A percentile compares a stretch with the other conserved stretches of the same genome.
phyloP scores from a whole-genome alignment of 2,113 vertebrate species.

The Lontra canadensis region DNA sequence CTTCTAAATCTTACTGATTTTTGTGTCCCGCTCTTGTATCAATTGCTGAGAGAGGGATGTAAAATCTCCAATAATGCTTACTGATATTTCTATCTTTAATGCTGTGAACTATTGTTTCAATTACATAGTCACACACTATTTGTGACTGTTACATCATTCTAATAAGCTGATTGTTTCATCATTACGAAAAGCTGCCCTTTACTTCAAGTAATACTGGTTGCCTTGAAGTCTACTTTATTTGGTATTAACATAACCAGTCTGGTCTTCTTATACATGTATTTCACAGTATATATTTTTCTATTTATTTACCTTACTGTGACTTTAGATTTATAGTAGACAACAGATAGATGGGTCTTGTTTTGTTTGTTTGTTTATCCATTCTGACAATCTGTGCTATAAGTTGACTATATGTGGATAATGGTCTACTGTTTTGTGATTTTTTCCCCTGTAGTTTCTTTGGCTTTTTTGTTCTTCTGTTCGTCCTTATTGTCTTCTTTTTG shows the following conservation, averaged over 20 bases:
- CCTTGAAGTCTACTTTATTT: not conserved
- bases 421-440: not conserved
- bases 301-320: not conserved
- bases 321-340: not conserved
- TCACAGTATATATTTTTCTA: not conserved
- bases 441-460: not conserved
- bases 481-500: not conserved
- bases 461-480: not conserved
- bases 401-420: not conserved
- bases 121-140: not conserved
- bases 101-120: not conserved
- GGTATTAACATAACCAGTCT: not conserved
- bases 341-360: not conserved
- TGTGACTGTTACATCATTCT: not conserved
- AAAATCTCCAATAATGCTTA: not conserved
- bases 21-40: not conserved
- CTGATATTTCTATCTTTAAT: not conserved
- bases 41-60: not conserved
- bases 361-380: not conserved
- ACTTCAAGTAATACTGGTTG: not conserved
- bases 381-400: not conserved
- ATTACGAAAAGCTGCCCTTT: not conserved
- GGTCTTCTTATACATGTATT: not conserved
- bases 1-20: not conserved
- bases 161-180: not conserved